Conservation (phyloP, 2,113 vertebrate genomes). For the Vireo altiloquus region DNA sequence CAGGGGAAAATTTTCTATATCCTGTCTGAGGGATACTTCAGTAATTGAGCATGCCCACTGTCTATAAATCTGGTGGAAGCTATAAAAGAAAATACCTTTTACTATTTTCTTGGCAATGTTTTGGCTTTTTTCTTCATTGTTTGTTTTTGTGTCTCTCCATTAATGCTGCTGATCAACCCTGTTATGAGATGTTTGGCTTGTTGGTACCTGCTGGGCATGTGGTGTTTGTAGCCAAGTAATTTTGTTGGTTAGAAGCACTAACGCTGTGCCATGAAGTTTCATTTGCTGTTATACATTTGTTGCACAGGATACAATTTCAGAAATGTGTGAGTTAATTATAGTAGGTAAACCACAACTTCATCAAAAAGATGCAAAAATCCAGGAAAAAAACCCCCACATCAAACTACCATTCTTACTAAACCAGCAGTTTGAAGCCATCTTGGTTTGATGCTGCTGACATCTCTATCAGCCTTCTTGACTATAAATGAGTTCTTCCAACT, state of each 20-base stretch:
- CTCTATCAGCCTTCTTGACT: background rate
- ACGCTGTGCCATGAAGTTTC: background rate
- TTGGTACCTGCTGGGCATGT: background rate
- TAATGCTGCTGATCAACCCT: background rate
- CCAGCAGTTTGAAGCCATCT: background rate
- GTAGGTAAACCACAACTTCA: background rate
- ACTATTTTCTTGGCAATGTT: background rate
- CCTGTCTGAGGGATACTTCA: background rate
- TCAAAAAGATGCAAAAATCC: background rate
- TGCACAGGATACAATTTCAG: background rate
- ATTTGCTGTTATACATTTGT: background rate
- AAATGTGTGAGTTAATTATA: background rate
- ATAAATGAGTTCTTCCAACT: background rate
- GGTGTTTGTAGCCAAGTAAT: background rate
- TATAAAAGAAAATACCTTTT: background rate
- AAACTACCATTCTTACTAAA: background rate
- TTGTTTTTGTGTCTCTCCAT: background rate
- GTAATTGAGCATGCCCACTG: background rate
- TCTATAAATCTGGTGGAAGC: background rate
- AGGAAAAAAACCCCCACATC: background rate
- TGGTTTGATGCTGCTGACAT: background rate
- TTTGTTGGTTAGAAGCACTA: background rate
- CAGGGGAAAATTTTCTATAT: background rate
- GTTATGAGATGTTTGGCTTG: background rate
- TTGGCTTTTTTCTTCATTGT: background rate